Evolutionary conservation across 2,888 invertebrate genomes (phyloP), one percentile per base, ranked within the genome.

Genomic region (Andrena fulva): DNA sequence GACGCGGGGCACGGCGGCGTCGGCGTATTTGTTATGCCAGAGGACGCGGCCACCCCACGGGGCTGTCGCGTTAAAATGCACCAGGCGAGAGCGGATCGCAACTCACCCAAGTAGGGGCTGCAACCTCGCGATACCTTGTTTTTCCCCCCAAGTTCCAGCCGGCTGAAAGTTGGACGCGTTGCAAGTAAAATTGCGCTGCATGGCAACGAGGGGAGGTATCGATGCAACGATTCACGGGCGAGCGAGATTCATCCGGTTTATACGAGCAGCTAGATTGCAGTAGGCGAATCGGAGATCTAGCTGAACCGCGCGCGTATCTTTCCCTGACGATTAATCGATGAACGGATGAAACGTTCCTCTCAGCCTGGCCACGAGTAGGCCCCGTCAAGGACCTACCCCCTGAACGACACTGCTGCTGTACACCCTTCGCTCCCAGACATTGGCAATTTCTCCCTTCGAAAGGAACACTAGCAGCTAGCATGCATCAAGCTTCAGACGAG

Each of bases 21-120:
- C 35, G 62, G 54, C 54, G 60, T 80, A 84, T 82, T 84, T 77
- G 77, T 84, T 86, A 82, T 67, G 80, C 73, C 71, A 54, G 70
- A 67, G 70, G 62, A 70, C 67, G 60, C 48, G 33, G 8, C 24
- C 50, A n/a, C 35, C 33, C 33, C 0, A 3, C 20, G 8, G 48
- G 31, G 59, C 0, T 54, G 71, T 64, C 54, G 24, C 56, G 75
- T 81, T 72, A 66, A 80, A 79, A 85, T 86, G 70, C 72, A 64
- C 63, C 68, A 56, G 27, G 52, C 62, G n/a, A 56, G 54, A 42
- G 62, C 12, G 33, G 56, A 73, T 77, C 67, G 71, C 42, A 63
- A 74, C 69, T 68, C 50, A n/a, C 52, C 29, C 4, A 0, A 33
- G 10, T 31, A 16, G 27, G 24, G 27, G 12, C 52, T 24, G 35